phyloP scores from a whole-genome alignment of 2,888 invertebrate species.

The Tillus elongatus region DNA sequence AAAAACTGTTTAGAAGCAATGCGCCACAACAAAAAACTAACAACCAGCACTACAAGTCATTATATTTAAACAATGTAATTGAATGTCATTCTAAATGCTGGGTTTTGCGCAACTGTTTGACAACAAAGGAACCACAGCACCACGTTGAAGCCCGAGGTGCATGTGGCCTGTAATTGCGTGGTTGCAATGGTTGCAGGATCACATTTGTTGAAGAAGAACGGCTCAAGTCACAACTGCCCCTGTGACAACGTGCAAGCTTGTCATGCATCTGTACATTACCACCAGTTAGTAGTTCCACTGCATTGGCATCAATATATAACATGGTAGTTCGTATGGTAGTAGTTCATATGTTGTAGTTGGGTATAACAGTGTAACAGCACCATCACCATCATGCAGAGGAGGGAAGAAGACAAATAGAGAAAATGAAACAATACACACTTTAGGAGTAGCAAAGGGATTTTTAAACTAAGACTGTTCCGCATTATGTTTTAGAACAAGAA shows the following conservation, averaged over 20 bases:
- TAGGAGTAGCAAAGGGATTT: slow-evolving; percentile 48
- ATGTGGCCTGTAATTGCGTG: slow-evolving; percentile 38
- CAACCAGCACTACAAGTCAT: no score
- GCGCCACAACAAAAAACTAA: no score
- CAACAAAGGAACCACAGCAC: slow-evolving; percentile 72
- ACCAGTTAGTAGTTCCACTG: slow-evolving; percentile 59
- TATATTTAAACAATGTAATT: no score
- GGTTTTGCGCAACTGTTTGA: slow-evolving; percentile 65
- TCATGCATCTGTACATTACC: slow-evolving; percentile 65
- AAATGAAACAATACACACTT: no score
- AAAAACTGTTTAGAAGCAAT: no score
- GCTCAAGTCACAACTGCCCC: slow-evolving; percentile 36
- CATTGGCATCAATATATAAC: slow-evolving; percentile 27
- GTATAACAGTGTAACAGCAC: slow-evolving; percentile 16
- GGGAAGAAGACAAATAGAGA: slow-evolving; percentile 44
- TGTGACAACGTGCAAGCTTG: slow-evolving; percentile 36
- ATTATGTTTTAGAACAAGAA: no score
- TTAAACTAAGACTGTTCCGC: no score
- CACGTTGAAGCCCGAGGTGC: slow-evolving; percentile 58
- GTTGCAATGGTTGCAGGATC: slow-evolving; percentile 32
- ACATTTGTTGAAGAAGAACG: slow-evolving; percentile 27
- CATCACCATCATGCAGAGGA: slow-evolving; percentile 26
- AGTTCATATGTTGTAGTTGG: no score
- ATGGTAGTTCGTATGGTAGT: no score
- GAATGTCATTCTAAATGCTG: slow-evolving; percentile 69